Evolutionary conservation across 2,888 invertebrate genomes (phyloP), one percentile per base, ranked within the genome.

Genomic region (Theretra japonica): DNA sequence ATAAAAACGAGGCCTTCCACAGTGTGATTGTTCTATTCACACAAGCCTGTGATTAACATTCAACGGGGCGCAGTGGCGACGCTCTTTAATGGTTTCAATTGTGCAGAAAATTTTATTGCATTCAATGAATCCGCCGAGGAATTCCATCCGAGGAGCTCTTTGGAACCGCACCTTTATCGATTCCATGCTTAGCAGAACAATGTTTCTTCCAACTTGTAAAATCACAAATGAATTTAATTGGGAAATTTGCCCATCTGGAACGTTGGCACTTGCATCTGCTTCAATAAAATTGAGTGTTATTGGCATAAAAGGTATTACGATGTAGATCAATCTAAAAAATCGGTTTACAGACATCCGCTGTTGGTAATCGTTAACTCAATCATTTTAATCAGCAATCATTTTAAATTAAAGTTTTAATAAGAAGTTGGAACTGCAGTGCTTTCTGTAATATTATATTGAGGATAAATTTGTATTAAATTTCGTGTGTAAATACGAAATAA

Each of bases 51-150:
- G 91, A 93, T 92, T 92, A 92, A 91, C 90, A 93, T 92, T 92
- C 91, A 88, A 81, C 83, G 77, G 80, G 74, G 87, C 86, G 85
- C 84, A 82, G 84, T 83, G 85, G 85, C 87, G 88, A 88, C 88
- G 89, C 84, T 88, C 88, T 90, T 90, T 90, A 93, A 93, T 92
- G 92, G 92, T 89, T 91, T 90, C 92, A 91, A 93, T 93, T 92
- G 92, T 92, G 90, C 88, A 89, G 93, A 93, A 93, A 92, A 91
- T 93, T 93, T 92, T 93, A 92, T 92, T 90, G 91, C 92, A 92
- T 90, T 91, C 89, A 91, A 90, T 90, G 89, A 89, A 85, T 89
- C 86, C 85, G 83, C 60, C 83, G 76, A 86, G 86, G 86, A 85
- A 86, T 88, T 88, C 82, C 77, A 80, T 87, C 85, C 80, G 81